Evolutionary conservation across 1,140 invertebrate species (phyloP), one percentile per base, ranked within the genome.

Genomic region (Drosophila auraria): DNA sequence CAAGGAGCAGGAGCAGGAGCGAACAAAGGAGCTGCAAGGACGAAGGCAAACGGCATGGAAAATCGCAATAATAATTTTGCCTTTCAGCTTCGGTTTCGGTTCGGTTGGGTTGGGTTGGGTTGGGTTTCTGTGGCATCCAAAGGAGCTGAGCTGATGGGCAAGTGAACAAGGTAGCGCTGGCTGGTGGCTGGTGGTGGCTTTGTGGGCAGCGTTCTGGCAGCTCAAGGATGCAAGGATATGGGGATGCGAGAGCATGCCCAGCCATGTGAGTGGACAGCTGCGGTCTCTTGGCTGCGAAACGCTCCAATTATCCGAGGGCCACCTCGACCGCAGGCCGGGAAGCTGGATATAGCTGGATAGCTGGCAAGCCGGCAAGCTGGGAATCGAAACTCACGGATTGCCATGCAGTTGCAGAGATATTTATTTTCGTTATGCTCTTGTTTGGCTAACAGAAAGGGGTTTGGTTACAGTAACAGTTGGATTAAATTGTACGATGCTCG

Each of bases 41-140:
- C 71, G 56, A 78, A 61, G 64, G 68, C 79, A 86, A 87, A 66
- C 77, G 77, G 78, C 84, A 83, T 87, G 84, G 83, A 87, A 87
- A 87, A 87, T 87, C 80, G 83, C 83, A 87, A 87, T 83, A 87
- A 87, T 87, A 89, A 83, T 87, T 87, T 87, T 83, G 72, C 72
- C 77, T 77, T 78, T 86, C 80, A 78, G 57, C 53, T 82, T 66
- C 68, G 68, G 65, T 68, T 65, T 66, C 33, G 64, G 66, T 54
- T 54, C 30, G 27, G 27, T 53, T 50, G 0, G 47, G 20, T 25
- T 49, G 4, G 45, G 44, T 45, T 6, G 8, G 49, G 11, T 25
- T 27, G 27, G 54, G 33, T 69, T 69, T 69, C 68, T 69, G 63
- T 69, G 68, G 68, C 49, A 66, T 33, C 49, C 62, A 47, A 54